Base-by-base conservation (phyloP, 2,797 vertebrate species). In the Vipera latastei region DNA sequence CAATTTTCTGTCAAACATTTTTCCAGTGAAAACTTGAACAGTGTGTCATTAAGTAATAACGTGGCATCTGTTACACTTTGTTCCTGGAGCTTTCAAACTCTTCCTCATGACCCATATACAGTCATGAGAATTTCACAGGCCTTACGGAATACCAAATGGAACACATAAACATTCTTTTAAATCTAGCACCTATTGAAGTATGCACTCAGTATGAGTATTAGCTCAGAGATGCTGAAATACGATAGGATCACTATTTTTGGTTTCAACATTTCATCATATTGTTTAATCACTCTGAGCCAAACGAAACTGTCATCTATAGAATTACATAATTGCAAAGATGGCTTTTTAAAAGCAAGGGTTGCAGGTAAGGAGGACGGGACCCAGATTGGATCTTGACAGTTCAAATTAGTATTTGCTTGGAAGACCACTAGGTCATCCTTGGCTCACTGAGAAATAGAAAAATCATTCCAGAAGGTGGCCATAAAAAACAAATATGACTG, bases 1-100 rank as follows among this genome's bases (percentile, higher is more conserved):
- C n/a, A 51, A 28, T 88, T 93, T 61, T 53, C 85, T 25, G 61
- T 16, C 14, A 44, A 55, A 25, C 38, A 11, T 38, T 78, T 78
- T 44, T 22, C 7, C 16, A 4, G 5, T 51, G 48, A 53, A 51
- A 48, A 89, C 44, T 5, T 56, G 22, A 48, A 26, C 55, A 55
- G 44, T 61, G 86, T 61, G 69, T 78, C n/a, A 56, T 93, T 93
- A 88, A 91, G 9, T 51, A 93, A 78, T 28, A 78, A 89, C 4
- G 0, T 55, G 59, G 22, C 20, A 6, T 18, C 83, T 90, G 48
- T 44, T 89, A 53, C 57, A 91, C 55, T 86, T 91, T 83, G 91
- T 51, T 25, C 16, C n/a, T 18, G 91, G 61, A 89, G 6, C 56
- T 38, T 55, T n/a, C 89, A 90, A 11, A 90, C 16, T 78, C 28